A percentile compares a stretch with the other conserved stretches of the same genome.
Evolutionary conservation across 2,888 invertebrate species (phyloP).

Genomic region (Notodonta dromedarius): DNA sequence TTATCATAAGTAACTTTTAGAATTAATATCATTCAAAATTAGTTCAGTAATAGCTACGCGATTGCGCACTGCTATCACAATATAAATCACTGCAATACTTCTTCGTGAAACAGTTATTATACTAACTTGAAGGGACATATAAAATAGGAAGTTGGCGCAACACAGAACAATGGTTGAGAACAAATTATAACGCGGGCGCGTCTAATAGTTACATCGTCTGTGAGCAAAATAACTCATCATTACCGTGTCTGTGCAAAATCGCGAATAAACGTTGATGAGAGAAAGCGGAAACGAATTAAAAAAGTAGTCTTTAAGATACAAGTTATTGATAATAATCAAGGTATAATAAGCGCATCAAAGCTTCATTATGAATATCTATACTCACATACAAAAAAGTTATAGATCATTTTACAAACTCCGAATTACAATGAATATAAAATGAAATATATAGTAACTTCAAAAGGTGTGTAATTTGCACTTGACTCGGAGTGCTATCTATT

Average conservation of each 20-base stretch:
- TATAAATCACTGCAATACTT: constrained; percentile 2
- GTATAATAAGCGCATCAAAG: no score
- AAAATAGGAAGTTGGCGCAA: constrained; percentile 30
- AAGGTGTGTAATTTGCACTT: no score
- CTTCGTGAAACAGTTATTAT: constrained; percentile 23
- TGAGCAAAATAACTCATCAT: constrained; percentile 3
- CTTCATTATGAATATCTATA: no score
- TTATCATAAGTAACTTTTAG: no score
- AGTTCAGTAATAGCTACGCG: no score
- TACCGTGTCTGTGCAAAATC: background rate
- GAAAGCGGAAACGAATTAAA: background rate
- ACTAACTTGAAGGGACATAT: constrained; percentile 28
- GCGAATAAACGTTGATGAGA: constrained; percentile 1
- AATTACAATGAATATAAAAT: no score
- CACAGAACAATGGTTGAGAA: constrained; percentile 36
- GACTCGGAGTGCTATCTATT: no score
- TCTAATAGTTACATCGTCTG: constrained; percentile 7
- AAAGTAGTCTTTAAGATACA: background rate
- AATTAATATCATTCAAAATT: no score
- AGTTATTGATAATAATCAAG: background rate
- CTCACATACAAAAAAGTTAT: no score
- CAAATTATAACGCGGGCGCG: constrained; percentile 10
- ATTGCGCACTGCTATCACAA: constrained; percentile 9
- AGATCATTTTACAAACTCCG: no score
- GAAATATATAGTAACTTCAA: no score